Base-by-base conservation (phyloP, 2,888 invertebrate genomes). In the Lasioglossum figueresi region DNA sequence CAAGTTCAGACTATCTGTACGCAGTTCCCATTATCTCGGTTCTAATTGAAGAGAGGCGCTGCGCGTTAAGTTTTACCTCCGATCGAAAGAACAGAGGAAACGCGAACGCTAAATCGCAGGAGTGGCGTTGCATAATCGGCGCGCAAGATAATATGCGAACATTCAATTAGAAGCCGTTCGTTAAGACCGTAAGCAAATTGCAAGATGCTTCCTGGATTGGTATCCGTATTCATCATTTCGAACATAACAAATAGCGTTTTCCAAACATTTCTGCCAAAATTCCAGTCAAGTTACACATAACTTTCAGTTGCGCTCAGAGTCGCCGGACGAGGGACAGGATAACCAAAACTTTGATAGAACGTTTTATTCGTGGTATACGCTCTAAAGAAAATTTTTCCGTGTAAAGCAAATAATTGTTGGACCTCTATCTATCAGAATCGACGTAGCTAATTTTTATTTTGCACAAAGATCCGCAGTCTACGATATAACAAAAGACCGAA, bases 1-100 rank as follows among this genome's bases (percentile, higher is more conserved):
- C 82, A 82, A 37, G 68, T 66, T 16, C 82, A 82, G 73, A 14
- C 73, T 63, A 82, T 81, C 78, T 81, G 82, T 82, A 68, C 37
- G 52, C 73, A 81, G 56, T 74, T 45, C 56, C 73, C 56, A 68
- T 82, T 73, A 82, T 82, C 73, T 74, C 68, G 8, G 56, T 74
- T 68, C 56, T 70, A 82, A 82, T 81, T 82, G 68, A 73, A 56
- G 56, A 56, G 56, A 16, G 66, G 1, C 63, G 76, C 23, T 23
- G 43, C 31, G 43, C 45, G 43, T 73, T 34, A 8, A 73, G 72
- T 48, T 48, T 48, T 48, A 48, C 72, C 19, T 73, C 10, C n/a
- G 12, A 68, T 68, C 37, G 68, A 68, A 68, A 68, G 68, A 68
- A 68, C 68, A 34, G 34, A 66, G 66, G 34, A 34, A 34, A 34